Percentiles rank a stretch among this genome's conserved stretches.
Conservation (phyloP, 2,888 invertebrate species). For the Cerceris rybyensis region DNA sequence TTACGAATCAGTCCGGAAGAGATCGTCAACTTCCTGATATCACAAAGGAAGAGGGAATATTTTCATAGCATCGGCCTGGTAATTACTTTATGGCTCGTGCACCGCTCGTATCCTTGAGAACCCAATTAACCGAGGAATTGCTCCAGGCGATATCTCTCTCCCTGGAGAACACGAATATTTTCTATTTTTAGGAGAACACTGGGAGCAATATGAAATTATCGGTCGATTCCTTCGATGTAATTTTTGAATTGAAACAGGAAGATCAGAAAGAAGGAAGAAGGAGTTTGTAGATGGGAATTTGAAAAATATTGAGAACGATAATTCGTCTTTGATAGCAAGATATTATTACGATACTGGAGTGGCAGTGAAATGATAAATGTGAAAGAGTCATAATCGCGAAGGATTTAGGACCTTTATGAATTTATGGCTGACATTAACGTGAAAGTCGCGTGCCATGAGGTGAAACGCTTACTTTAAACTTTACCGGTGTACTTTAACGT, state of each 20-base stretch:
- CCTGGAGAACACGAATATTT: not conserved
- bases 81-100: slow-evolving; percentile 24
- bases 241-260: not conserved
- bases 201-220: not conserved
- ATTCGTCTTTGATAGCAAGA: slow-evolving; percentile 7
- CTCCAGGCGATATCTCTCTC: not conserved
- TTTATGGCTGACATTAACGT: slow-evolving; percentile 54
- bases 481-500: slow-evolving; percentile 22
- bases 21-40: not conserved
- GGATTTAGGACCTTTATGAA: slow-evolving; percentile 54
- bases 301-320: too few relatives aligned
- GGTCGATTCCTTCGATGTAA: not conserved
- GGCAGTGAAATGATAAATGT: slow-evolving; percentile 45
- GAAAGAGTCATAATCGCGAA: slow-evolving; percentile 48
- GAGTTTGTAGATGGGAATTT: slow-evolving; percentile 2
- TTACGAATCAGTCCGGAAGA: slow-evolving; percentile 1
- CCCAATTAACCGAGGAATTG: slow-evolving; percentile 9
- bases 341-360: slow-evolving; percentile 45
- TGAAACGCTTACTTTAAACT: slow-evolving; percentile 35
- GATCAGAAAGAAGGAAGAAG: too few relatives aligned
- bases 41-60: slow-evolving; percentile 1
- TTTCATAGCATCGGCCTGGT: slow-evolving; percentile 17
- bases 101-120: slow-evolving; percentile 6
- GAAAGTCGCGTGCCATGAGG: slow-evolving; percentile 41
- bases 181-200: not conserved